A percentile compares a stretch with the other conserved stretches of the same genome.
Conservation (phyloP, 2,888 invertebrate species). For the Branchipolynoe longqiensis region DNA sequence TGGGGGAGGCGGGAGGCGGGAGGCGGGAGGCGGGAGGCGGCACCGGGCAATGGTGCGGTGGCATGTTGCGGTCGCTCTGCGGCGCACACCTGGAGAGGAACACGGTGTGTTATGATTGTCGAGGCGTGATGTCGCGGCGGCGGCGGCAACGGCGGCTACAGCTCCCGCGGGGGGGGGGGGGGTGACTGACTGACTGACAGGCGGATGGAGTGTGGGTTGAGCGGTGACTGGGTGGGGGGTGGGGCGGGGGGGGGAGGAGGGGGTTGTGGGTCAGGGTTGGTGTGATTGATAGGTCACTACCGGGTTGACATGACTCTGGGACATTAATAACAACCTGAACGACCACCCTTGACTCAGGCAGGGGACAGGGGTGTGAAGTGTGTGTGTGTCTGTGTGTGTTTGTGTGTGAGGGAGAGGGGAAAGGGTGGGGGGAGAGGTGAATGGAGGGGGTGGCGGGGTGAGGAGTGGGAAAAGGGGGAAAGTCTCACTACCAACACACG, state of each 20-base stretch:
- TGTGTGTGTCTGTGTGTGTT: too few relatives aligned
- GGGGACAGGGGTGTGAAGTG: neutral
- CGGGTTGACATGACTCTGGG: slow-evolving; percentile 1
- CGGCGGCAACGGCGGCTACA: too few relatives aligned
- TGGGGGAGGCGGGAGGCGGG: too few relatives aligned
- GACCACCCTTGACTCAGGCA: neutral
- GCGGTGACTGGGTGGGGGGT: too few relatives aligned
- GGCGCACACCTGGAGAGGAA: slow-evolving; percentile 31
- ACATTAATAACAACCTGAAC: slow-evolving; percentile 48
- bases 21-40: too few relatives aligned
- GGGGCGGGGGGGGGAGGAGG: too few relatives aligned
- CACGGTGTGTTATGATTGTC: slow-evolving; percentile 28
- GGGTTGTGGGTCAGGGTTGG: slow-evolving; percentile 3
- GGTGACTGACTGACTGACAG: too few relatives aligned
- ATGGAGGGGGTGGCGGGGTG: neutral
- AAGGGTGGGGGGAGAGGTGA: too few relatives aligned
- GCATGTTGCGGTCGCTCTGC: slow-evolving; percentile 13
- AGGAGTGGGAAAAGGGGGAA: slow-evolving; percentile 5
- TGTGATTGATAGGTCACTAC: slow-evolving; percentile 4
- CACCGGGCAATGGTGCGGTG: slow-evolving; percentile 21
- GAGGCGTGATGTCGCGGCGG: too few relatives aligned
- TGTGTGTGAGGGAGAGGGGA: too few relatives aligned
- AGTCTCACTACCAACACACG: neutral
- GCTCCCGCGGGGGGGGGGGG: too few relatives aligned
- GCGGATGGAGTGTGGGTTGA: too few relatives aligned